Base-by-base conservation (phyloP, 2,888 invertebrate species). In the Microdon myrmicae region DNA sequence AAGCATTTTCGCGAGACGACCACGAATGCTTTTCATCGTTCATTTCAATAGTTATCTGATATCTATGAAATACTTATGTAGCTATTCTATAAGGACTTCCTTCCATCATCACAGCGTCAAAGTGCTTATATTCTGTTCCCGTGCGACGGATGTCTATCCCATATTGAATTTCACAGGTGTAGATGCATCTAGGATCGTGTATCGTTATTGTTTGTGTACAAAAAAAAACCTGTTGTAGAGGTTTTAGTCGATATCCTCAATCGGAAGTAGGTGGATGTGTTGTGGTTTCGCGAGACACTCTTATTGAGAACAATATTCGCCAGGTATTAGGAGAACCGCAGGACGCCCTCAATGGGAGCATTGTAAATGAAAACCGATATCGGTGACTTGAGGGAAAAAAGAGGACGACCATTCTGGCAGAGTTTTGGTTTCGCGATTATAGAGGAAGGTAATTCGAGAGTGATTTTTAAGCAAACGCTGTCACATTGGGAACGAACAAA, bases 211-310 rank as follows among this genome's bases (percentile, higher is more conserved):
- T 38, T 16, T 12, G n/a, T 13, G 5, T 55, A 51, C n/a, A n/a
- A n/a, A n/a, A n/a, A n/a, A n/a, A n/a, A n/a, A n/a, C 56, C 51
- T 41, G 49, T 51, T 51, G 16, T 45, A 23, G 38, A 19, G 44
- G 29, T 25, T 22, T 45, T 37, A 44, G 51, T 64, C 49, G 45
- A 61, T 61, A 61, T 55, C 44, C 48, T 49, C 14, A 47, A 71
- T 68, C 76, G 78, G 78, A 77, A 77, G 74, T 78, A 74, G 77
- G 77, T 72, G 78, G 74, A 74, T 70, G 71, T 77, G 74, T 78
- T 78, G 74, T 78, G 77, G 75, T 76, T 78, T 64, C 56, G 56
- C 61, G 61, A 51, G 44, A 23, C 2, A n/a, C 5, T 31, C 26
- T 38, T 16, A n/a, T n/a, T n/a, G n/a, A 32, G 34, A 37, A 43